Base-by-base conservation (phyloP, 2,888 invertebrate species). In the Odontomyia ornata region DNA sequence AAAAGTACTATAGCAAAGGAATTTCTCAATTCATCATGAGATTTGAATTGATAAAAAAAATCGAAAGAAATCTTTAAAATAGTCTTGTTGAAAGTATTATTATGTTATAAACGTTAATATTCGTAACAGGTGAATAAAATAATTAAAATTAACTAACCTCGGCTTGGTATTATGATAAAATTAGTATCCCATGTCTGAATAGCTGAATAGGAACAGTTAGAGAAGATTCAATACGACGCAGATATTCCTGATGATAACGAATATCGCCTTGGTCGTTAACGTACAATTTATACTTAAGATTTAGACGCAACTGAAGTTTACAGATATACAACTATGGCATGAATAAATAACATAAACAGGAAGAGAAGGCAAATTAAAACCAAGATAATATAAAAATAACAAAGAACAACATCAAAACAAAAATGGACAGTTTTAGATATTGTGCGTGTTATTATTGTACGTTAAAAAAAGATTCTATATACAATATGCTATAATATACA, bases 251-350 rank as follows among this genome's bases (percentile, higher is more conserved):
- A 52, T 15, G 52, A 52, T 52, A 52, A 18, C 52, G 52, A 60
- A 60, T 23, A 36, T 62, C 62, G 57, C 60, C 25, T 36, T 60
- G 30, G 73, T 73, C 56, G 73, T 73, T 60, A 36, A 75, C 52
- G 62, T 64, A 75, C 64, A 75, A 75, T 64, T 62, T 64, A 62
- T 75, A 75, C 47, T 46, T 75, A 75, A 64, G 64, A 27, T 27
- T 60, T 47, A 47, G 21, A 64, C 15, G 15, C 21, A 46, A 62
- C 47, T 36, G 60, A 62, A 75, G 28, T 43, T 27, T 64, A 62
- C 64, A 62, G 36, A 47, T 47, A 75, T 25, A 64, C 79, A 77
- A 77, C 79, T 77, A 79, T 79, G 79, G 77, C 79, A 79, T 79
- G 77, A 77, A 80, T 72, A 79, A 76, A 52, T 79, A 78, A 77